These are phyloP conservation scores for Myrmecophaga tridactyla DNA, from an alignment of 2,113 vertebrate species.

Conservation along the genomic window DNA sequence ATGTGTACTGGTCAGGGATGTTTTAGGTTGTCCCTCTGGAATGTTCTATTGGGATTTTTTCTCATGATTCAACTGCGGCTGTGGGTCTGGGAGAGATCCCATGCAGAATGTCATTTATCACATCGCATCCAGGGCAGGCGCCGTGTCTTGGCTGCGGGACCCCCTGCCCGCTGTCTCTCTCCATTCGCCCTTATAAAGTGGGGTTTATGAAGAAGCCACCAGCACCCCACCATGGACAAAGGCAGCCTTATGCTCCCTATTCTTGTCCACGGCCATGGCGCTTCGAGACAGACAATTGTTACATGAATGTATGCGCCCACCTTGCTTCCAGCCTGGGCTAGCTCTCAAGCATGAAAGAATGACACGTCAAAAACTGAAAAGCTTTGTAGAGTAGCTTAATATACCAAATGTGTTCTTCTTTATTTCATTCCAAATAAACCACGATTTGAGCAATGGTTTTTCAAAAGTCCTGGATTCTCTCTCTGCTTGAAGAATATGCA, in stretches of 20 bases:
- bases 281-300: background rate
- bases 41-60: background rate
- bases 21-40: too few relatives aligned
- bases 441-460: background rate
- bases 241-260: too few relatives aligned
- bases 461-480: background rate
- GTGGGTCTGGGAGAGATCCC: background rate
- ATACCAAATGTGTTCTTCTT: background rate
- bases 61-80: background rate
- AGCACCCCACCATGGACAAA: too few relatives aligned
- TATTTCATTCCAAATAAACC: background rate
- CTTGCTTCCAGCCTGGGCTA: background rate
- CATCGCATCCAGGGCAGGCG: fast-evolving
- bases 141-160: too few relatives aligned
- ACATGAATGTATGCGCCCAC: background rate
- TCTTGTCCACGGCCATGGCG: too few relatives aligned
- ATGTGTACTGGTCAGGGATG: too few relatives aligned
- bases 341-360: background rate
- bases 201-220: too few relatives aligned
- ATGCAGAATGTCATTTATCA: fast-evolving
- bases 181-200: too few relatives aligned
- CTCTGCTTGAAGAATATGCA: background rate
- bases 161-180: too few relatives aligned
- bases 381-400: background rate
- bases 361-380: background rate